These are phyloP conservation scores for Daktulosphaira vitifoliae DNA, from an alignment of 1,140 invertebrate species.

Conservation along the genomic window DNA sequence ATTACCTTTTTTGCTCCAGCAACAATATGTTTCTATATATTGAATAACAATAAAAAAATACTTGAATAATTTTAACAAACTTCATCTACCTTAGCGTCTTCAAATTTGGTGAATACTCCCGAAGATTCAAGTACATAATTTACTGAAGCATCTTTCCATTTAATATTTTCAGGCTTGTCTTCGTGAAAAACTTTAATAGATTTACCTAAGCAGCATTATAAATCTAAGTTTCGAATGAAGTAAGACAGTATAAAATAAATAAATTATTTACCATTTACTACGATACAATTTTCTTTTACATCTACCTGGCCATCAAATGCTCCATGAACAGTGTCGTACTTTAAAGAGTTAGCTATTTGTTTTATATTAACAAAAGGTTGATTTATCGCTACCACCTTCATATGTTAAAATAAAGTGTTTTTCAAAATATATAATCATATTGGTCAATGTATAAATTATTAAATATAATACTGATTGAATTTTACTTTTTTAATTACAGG, in stretches of 20 bases:
- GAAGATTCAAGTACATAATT: background rate
- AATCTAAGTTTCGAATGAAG: too few species aligned
- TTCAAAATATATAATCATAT: too few species aligned
- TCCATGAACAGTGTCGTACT: background rate
- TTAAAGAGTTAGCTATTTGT: background rate
- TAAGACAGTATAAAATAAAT: too few species aligned
- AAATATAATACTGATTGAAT: too few species aligned
- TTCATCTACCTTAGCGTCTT: background rate
- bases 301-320: background rate
- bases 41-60: too few species aligned
- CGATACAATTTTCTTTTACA: background rate
- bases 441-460: too few species aligned
- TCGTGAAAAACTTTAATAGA: background rate
- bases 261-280: background rate
- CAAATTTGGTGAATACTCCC: background rate
- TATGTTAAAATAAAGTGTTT: too few species aligned
- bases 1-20: constrained; percentile 66
- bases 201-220: background rate
- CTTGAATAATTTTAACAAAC: too few species aligned
- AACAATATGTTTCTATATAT: constrained; percentile 52
- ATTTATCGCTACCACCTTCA: background rate
- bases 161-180: background rate
- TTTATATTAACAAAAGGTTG: background rate
- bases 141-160: background rate
- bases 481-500: too few species aligned